Base-by-base conservation (phyloP, 2,888 invertebrate genomes). In the Athetis lepigone region DNA sequence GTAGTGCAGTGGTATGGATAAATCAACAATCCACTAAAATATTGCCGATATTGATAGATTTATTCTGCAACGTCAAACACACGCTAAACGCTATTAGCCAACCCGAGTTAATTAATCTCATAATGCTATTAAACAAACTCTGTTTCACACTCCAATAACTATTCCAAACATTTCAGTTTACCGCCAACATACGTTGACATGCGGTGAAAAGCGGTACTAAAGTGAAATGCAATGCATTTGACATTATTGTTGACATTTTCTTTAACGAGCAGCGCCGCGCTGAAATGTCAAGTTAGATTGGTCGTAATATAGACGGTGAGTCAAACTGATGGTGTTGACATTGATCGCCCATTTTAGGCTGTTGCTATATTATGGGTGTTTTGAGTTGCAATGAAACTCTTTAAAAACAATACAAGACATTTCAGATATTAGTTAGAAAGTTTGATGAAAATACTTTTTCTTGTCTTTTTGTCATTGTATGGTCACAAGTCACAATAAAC, bases 171-270 rank as follows among this genome's bases (percentile, higher is more conserved):
- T 43, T 60, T 47, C 5, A 27, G 16, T 29, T 37, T 29, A 8
- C 8, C 0, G 45, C 49, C 43, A 55, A 0, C 49, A 36, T 50
- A 55, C 16, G 9, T 39, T 45, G 55, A 8, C 7, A 36, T 27
- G 19, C 23, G 66, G 39, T 5, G 1, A 49, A 49, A 33, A n/a
- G 8, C 8, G 7, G 25, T 43, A 68, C 54, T 49, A 49, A 37
- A 25, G 19, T 18, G n/a, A 46, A 51, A 39, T 49, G 9, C 37
- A 7, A n/a, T 13, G 8, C 13, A n/a, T 50, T 45, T 45, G 72
- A 72, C 55, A 55, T 64, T 63, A 50, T 49, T 45, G 36, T 63
- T 67, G 66, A 67, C 40, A 71, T 67, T 71, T 46, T 9, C 33
- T 16, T n/a, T 47, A 2, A 36, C 45, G 25, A 9, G 36, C 13